Percentiles rank a stretch among this genome's conserved stretches.
These are phyloP conservation scores for Gryllus bimaculatus DNA, from an alignment of 1,140 invertebrate genomes.

Conservation along the genomic window DNA sequence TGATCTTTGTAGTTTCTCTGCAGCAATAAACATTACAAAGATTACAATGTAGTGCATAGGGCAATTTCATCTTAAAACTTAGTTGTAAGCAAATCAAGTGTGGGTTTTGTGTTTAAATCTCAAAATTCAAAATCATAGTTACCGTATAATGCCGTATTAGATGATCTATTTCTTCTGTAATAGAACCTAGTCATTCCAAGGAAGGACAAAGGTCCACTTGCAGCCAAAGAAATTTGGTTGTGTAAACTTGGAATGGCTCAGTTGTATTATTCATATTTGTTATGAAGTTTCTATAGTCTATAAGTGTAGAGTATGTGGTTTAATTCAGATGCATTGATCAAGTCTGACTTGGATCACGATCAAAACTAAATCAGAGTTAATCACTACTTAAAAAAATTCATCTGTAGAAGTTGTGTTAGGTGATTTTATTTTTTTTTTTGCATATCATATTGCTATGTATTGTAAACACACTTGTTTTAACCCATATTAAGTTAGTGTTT, in stretches of 20 bases:
- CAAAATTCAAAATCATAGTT: constrained; percentile 15
- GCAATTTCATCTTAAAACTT: constrained; percentile 12
- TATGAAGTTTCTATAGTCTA: constrained; percentile 16
- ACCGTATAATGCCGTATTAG: constrained; percentile 10
- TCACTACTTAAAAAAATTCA: not conserved
- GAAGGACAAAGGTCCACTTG: not conserved
- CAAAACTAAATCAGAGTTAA: constrained; percentile 10
- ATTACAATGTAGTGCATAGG: constrained; percentile 15
- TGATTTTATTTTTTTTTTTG: not conserved
- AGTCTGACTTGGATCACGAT: constrained; percentile 2
- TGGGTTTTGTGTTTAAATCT: constrained; percentile 14
- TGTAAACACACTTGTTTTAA: constrained; percentile 3
- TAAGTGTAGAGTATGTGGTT: constrained; percentile 16
- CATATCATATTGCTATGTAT: constrained; percentile 12
- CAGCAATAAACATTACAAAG: constrained; percentile 21
- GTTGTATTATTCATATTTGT: constrained; percentile 13
- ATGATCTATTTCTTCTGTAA: not conserved
- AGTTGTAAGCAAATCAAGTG: constrained; percentile 12
- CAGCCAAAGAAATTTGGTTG: too few relatives aligned
- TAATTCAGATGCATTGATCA: constrained; percentile 14
- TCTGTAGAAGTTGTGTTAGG: constrained; percentile 14
- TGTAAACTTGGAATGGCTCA: constrained; percentile 9
- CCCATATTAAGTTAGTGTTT: constrained; percentile 18
- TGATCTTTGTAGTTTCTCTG: constrained; percentile 21
- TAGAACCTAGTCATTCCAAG: not conserved